phyloP scores from a whole-genome alignment of 2,888 invertebrate species.

The Rhodophaea formosa region DNA sequence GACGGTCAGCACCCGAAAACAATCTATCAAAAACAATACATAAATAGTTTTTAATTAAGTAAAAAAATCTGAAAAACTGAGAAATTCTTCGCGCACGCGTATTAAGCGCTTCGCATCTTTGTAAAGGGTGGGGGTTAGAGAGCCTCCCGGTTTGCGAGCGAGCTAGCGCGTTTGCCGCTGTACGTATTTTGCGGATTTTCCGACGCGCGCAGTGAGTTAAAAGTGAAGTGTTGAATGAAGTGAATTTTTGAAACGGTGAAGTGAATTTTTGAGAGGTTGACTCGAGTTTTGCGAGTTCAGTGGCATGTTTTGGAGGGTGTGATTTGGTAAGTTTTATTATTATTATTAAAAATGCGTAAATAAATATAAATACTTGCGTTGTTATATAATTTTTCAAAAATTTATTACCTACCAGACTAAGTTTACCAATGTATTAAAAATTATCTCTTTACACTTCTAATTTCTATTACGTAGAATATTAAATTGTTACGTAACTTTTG shows the following conservation, averaged over 20 bases:
- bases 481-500: no score
- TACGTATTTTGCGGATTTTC: neutral
- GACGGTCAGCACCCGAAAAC: neutral
- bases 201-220: neutral
- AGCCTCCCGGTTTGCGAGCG: neutral
- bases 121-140: conserved; percentile 13
- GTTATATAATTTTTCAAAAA: no score
- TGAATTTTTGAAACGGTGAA: neutral
- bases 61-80: neutral
- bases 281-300: neutral
- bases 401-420: no score
- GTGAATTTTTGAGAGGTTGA: neutral
- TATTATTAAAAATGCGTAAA: neutral
- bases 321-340: conserved; percentile 6
- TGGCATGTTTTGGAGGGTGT: conserved; percentile 4
- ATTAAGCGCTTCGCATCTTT: neutral
- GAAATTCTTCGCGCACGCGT: conserved; percentile 6
- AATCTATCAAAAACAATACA: neutral
- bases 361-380: no score
- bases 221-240: conserved; percentile 2
- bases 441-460: no score
- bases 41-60: neutral
- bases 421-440: no score
- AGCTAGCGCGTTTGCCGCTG: neutral
- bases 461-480: no score